Evolutionary conservation across 2,888 invertebrate species (phyloP), one percentile per base, ranked within the genome.

Genomic region (Sylvicola cinctus): DNA sequence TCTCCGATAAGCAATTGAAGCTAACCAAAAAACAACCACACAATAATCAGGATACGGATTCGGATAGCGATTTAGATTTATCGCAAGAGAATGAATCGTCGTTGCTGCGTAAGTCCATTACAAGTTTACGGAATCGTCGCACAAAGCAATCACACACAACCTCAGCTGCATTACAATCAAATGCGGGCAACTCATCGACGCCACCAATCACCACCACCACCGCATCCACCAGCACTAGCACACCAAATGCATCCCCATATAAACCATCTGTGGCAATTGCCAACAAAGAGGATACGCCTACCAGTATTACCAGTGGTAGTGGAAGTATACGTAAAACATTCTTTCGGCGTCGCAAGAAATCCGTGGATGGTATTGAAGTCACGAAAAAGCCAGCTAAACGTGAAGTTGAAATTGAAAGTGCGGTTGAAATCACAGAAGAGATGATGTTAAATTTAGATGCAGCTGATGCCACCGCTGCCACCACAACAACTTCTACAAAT

Each of bases 391-490:
- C 36, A 3, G 38, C 42, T n/a, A n/a, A n/a, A n/a, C n/a, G n/a
- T n/a, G 46, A 52, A 13, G 51, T 55, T 11, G 41, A 41, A 44
- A 54, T 58, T 5, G 57, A 58, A 36, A 56, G 56, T 2, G 57
- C 55, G 1, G 52, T 57, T 1, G 57, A 57, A 42, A 50, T 57
- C 45, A 42, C 50, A n/a, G 57, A 57, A 41, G 56, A 54, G 30
- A 56, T 55, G 55, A 41, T 49, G 16, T 29, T 42, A 25, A 17
- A 10, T 25, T 5, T 15, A 17, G 14, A 15, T 15, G 27, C 25
- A n/a, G 10, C 6, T 25, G 10, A 32, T 13, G 15, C 13, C 15
- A 30, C 29, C 5, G 14, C 14, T 11, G 15, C n/a, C n/a, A n/a
- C n/a, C n/a, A n/a, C n/a, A n/a, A n/a, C n/a, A n/a, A n/a, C n/a